These are phyloP conservation scores for Thaumatotibia leucotreta DNA, from an alignment of 1,140 invertebrate genomes.

Conservation along the genomic window DNA sequence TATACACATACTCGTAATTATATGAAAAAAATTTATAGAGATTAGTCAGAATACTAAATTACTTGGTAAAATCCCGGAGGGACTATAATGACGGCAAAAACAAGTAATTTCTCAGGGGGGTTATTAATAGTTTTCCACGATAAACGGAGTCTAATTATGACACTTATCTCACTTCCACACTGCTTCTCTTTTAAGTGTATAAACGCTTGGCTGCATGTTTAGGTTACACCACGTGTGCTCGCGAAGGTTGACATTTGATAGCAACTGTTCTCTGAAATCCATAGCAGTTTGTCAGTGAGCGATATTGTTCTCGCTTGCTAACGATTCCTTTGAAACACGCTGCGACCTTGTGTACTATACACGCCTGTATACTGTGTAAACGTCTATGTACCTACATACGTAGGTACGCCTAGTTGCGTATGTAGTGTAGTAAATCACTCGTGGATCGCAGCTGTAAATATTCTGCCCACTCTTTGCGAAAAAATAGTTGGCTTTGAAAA, in stretches of 20 bases:
- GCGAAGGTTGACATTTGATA: conserved; percentile 5
- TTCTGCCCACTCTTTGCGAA: conserved; percentile 48
- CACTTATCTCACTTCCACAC: neutral
- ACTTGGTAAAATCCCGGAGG: neutral
- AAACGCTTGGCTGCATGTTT: neutral
- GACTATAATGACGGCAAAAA: neutral
- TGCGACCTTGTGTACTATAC: conserved; percentile 38
- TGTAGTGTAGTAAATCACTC: conserved; percentile 47
- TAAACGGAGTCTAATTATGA: neutral
- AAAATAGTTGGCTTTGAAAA: conserved; percentile 37
- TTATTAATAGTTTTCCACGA: neutral
- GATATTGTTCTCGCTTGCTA: conserved; percentile 14
- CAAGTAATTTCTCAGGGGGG: neutral
- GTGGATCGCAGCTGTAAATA: conserved; percentile 49
- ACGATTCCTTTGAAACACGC: conserved; percentile 36
- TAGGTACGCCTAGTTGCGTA: conserved; percentile 32
- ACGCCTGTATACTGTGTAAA: conserved; percentile 1
- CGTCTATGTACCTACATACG: conserved; percentile 16
- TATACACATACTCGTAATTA: no score
- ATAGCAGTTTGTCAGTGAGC: neutral
- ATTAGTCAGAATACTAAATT: neutral
- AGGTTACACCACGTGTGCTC: neutral
- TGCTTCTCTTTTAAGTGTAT: neutral
- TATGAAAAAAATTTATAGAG: no score
- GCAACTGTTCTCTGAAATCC: conserved; percentile 7